Evolutionary conservation across 2,888 invertebrate species (phyloP).

Genomic region (Nephrocerus scutellatus): DNA sequence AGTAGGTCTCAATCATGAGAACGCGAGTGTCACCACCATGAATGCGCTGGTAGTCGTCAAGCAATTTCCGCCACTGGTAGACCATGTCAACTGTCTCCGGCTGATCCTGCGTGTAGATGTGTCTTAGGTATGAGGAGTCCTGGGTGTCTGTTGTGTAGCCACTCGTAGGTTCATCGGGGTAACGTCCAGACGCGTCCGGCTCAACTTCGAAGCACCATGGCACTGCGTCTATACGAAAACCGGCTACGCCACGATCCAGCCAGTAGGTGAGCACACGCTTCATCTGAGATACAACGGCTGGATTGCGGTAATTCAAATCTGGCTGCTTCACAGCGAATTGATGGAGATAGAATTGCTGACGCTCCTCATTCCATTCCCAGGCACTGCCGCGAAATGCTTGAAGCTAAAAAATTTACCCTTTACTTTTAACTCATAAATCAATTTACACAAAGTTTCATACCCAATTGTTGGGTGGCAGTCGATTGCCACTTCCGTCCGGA

Average conservation of each 20-base stretch:
- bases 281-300: conserved; percentile 55
- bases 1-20: conserved; percentile 59
- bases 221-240: conserved; percentile 77
- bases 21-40: conserved; percentile 48
- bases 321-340: conserved; percentile 66
- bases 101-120: conserved; percentile 58
- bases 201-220: conserved; percentile 47
- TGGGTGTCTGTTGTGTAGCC: conserved; percentile 47
- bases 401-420: conserved; percentile 31
- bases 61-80: conserved; percentile 57
- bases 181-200: conserved; percentile 51
- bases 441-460: conserved; percentile 9
- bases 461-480: conserved; percentile 40
- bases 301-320: conserved; percentile 67
- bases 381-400: conserved; percentile 62
- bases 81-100: conserved; percentile 61
- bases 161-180: conserved; percentile 54
- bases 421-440: not conserved
- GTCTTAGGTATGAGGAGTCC: conserved; percentile 52
- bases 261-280: conserved; percentile 64
- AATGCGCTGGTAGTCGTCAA: conserved; percentile 52
- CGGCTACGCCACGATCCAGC: conserved; percentile 77
- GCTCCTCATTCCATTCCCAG: conserved; percentile 62
- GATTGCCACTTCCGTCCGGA: conserved; percentile 22
- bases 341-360: conserved; percentile 67